A percentile compares a stretch with the other conserved stretches of the same genome.
These are phyloP conservation scores for Petaurus breviceps DNA, from an alignment of 2,113 vertebrate species.

Conservation along the genomic window DNA sequence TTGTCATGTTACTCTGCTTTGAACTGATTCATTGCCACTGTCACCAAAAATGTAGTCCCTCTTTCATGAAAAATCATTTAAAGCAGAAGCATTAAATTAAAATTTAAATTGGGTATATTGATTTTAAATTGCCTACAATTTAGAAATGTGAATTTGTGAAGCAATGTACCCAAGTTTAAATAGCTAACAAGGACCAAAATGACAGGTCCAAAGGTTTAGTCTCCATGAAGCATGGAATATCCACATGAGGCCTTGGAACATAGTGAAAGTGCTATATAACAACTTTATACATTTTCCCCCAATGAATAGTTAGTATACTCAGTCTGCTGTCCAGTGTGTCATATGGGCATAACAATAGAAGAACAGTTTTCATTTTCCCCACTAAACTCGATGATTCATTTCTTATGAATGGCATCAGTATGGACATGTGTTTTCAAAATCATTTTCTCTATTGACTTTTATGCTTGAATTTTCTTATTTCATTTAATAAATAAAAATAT, in stretches of 20 bases:
- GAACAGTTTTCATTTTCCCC: neutral
- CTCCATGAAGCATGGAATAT: neutral
- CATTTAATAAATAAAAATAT: neutral
- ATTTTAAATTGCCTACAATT: slow-evolving; percentile 48
- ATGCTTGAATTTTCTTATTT: neutral
- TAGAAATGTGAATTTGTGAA: slow-evolving; percentile 37
- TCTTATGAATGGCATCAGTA: neutral
- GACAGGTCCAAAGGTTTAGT: neutral
- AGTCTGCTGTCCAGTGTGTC: neutral
- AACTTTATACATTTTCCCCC: too few relatives aligned
- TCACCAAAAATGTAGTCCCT: slow-evolving; percentile 32
- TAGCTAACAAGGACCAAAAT: slow-evolving; percentile 28
- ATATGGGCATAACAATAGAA: neutral
- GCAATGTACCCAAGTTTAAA: slow-evolving; percentile 33
- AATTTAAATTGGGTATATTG: slow-evolving; percentile 33
- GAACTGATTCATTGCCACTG: slow-evolving; percentile 5
- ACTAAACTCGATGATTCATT: neutral
- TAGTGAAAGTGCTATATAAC: neutral
- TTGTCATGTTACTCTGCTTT: neutral
- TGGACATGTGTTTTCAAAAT: neutral
- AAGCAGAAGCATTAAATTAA: slow-evolving; percentile 49
- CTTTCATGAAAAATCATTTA: slow-evolving; percentile 41
- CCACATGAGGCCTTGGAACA: neutral
- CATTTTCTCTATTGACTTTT: neutral
- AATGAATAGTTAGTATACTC: neutral